Base-by-base conservation (phyloP, 2,888 invertebrate genomes). In the Volucella bombylans region DNA sequence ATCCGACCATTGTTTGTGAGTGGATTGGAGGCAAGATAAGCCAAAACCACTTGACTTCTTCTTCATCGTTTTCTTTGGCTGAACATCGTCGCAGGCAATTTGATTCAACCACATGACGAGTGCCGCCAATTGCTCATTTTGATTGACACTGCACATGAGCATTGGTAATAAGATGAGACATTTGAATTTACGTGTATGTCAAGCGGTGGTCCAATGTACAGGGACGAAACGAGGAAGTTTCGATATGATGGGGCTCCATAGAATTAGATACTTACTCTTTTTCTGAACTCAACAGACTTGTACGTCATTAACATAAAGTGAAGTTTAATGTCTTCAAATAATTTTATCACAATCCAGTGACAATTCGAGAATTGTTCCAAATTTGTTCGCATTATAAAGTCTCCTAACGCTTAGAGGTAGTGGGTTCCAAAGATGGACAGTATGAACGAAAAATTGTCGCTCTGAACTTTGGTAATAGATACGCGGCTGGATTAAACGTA, bases 111-210 rank as follows among this genome's bases (percentile, higher is more conserved):
- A 9, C 9, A 14, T 41, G 43, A 67, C 15, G 31, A 39, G 54
- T 12, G 14, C 31, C 31, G 31, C n/a, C 45, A 76, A 76, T 67
- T 57, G 59, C 38, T 67, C 59, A 61, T 45, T 74, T 41, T 15
- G 18, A 50, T 31, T 50, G 55, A 57, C 47, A 10, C 12, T 8
- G 41, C 12, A 49, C 10, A 12, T 10, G 50, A 8, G 18, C 55
- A 64, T 45, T 73, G 31, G 15, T 18, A 49, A 11, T 41, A 15
- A 50, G 23, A 55, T 64, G 50, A 52, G 54, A 38, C 11, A 41
- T 50, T 74, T 41, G 41, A 43, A 57, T 57, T 43, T 31, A 68
- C 67, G 68, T 47, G 59, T 76, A n/a, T 67, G 76, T 61, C 67
- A 76, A 67, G 65, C 14, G 1, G 14, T 54, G 38, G 55, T 62